These are phyloP conservation scores for Bombyx mandarina DNA, from an alignment of 1,140 invertebrate species.

Conservation along the genomic window DNA sequence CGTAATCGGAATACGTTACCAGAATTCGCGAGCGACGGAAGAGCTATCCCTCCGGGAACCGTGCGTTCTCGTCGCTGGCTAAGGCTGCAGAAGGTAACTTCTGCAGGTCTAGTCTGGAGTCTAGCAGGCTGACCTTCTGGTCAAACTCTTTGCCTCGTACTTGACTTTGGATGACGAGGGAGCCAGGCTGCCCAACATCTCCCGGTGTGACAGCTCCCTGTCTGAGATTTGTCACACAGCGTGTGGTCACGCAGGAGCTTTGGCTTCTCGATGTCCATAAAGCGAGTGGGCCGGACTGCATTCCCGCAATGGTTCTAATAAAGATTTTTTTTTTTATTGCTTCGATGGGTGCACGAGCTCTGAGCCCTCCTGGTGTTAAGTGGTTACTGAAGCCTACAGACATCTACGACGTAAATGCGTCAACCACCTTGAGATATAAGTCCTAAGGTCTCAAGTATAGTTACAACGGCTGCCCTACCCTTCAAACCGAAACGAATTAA, in stretches of 20 bases:
- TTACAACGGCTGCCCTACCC: not conserved
- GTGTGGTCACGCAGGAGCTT: not conserved
- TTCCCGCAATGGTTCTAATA: not conserved
- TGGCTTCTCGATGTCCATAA: not conserved
- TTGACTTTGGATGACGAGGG: not conserved
- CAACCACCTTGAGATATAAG: too few relatives aligned
- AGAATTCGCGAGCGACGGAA: not conserved
- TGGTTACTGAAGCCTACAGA: too few relatives aligned
- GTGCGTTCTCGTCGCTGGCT: conserved; percentile 1
- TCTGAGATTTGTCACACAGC: not conserved
- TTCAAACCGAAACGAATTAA: not conserved
- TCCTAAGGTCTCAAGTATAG: too few relatives aligned
- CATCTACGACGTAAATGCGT: too few relatives aligned
- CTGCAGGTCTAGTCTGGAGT: not conserved
- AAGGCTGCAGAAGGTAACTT: not conserved
- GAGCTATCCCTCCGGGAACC: not conserved
- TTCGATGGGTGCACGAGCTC: too few relatives aligned
- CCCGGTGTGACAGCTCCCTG: not conserved
- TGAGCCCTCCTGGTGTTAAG: too few relatives aligned
- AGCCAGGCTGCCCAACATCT: conserved; percentile 5
- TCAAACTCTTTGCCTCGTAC: not conserved
- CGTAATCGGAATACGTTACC: not conserved
- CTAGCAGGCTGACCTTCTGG: conserved; percentile 1
- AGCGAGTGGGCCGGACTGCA: not conserved
- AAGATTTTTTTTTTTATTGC: not conserved